These are phyloP conservation scores for Sebastes glaucus DNA, from an alignment of 2,797 vertebrate species.

Conservation along the genomic window DNA sequence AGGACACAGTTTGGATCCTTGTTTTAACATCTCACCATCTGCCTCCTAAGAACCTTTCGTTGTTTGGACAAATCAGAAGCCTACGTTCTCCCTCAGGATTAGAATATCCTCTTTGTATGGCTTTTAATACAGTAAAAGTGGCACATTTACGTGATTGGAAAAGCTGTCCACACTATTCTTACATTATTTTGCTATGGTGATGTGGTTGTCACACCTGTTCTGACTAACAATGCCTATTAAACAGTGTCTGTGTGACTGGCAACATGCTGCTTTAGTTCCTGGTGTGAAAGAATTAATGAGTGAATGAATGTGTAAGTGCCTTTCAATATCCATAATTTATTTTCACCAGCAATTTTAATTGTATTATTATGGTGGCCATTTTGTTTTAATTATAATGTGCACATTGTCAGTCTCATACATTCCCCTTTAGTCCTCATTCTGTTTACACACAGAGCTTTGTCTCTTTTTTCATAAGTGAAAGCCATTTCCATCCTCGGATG, in stretches of 20 bases:
- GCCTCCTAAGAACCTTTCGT: neutral
- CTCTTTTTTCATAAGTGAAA: constrained; percentile 26
- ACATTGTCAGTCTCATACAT: neutral
- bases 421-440: neutral
- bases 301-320: neutral
- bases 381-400: neutral
- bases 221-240: neutral
- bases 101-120: neutral
- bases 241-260: neutral
- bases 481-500: constrained; percentile 36
- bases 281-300: neutral
- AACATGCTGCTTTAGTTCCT: neutral
- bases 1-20: neutral
- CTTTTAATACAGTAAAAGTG: neutral
- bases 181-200: neutral
- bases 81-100: no score
- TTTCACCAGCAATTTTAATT: neutral
- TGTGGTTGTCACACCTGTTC: neutral
- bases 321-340: neutral
- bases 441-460: constrained; percentile 4
- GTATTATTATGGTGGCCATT: neutral
- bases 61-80: neutral
- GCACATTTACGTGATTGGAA: neutral
- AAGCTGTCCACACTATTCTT: neutral
- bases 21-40: neutral